Percentiles rank a stretch among this genome's conserved stretches.
Conservation (phyloP, 2,888 invertebrate species). For the Deilephila porcellus region DNA sequence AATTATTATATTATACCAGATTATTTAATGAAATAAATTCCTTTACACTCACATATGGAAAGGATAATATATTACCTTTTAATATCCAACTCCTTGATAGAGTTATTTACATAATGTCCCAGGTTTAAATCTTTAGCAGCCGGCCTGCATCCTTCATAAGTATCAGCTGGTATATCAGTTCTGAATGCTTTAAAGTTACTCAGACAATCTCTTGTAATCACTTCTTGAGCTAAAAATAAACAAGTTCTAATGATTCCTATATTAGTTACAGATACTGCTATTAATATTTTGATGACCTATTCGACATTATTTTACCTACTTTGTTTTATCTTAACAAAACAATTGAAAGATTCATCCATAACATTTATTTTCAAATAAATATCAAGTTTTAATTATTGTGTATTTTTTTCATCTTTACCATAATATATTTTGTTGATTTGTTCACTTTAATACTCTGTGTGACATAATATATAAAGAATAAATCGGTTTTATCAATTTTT, state of each 20-base stretch:
- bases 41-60: neutral
- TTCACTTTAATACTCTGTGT: too few relatives aligned
- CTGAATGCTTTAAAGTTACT: constrained; percentile 91
- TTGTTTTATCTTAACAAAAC: too few relatives aligned
- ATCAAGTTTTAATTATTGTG: too few relatives aligned
- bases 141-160: constrained; percentile 94
- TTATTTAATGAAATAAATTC: neutral
- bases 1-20: neutral
- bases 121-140: constrained; percentile 91
- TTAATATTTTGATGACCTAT: too few relatives aligned
- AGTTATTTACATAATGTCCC: constrained; percentile 94
- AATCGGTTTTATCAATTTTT: too few relatives aligned
- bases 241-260: neutral
- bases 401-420: too few relatives aligned
- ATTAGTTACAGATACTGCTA: too few relatives aligned
- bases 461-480: too few relatives aligned
- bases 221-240: constrained; percentile 86
- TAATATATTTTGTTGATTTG: too few relatives aligned
- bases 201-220: constrained; percentile 93
- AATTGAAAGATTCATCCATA: constrained; percentile 1
- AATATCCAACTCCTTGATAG: constrained; percentile 93
- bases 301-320: too few relatives aligned
- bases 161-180: constrained; percentile 95
- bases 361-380: neutral
- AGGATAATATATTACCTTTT: constrained; percentile 83